A percentile compares a stretch with the other conserved stretches of the same genome.
These are phyloP conservation scores for Grantiella picta DNA, from an alignment of 2,113 vertebrate species.

Conservation along the genomic window DNA sequence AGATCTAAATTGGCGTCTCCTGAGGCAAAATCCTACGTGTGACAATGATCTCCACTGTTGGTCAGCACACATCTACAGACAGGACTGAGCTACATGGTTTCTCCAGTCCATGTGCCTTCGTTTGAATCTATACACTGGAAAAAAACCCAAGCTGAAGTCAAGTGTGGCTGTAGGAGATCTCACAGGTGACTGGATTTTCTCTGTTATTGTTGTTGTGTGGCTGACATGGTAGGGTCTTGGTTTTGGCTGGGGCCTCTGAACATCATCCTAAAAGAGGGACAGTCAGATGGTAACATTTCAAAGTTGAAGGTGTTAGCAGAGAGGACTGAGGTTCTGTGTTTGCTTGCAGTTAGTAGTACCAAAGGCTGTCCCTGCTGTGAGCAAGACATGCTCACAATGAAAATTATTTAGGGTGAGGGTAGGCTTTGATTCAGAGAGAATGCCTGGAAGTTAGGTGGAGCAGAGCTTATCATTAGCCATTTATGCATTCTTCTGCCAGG, in stretches of 20 bases:
- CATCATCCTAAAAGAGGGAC: not conserved
- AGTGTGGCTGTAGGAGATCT: not conserved
- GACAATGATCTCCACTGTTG: rapidly evolving
- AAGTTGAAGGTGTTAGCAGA: not conserved
- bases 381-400: not conserved
- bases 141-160: not conserved
- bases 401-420: not conserved
- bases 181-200: not conserved
- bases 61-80: not conserved
- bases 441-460: not conserved
- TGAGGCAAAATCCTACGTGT: rapidly evolving
- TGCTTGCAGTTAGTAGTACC: not conserved
- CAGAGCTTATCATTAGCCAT: not conserved
- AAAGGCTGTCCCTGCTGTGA: not conserved
- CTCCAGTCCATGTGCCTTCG: not conserved
- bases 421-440: not conserved
- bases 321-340: not conserved
- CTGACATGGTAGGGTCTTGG: not conserved
- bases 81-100: not conserved
- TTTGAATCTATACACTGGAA: not conserved
- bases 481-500: not conserved
- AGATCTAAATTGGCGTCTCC: not conserved
- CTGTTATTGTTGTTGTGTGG: not conserved
- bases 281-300: not conserved
- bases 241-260: not conserved